Base-by-base conservation (phyloP, 2,888 invertebrate genomes). In the Meiosimyza platycephala region DNA sequence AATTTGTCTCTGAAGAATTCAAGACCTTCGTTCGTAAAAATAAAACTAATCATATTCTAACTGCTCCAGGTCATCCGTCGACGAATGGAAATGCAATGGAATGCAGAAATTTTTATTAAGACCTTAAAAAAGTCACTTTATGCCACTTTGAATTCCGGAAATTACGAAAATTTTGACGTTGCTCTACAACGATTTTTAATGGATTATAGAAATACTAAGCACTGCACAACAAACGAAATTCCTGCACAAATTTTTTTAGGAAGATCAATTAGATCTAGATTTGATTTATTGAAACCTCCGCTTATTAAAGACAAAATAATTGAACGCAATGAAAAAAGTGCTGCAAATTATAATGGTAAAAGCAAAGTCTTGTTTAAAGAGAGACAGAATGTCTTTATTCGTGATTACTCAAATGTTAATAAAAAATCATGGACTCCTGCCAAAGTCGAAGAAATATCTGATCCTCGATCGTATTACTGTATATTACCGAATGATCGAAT, bases 1-100 rank as follows among this genome's bases (percentile, higher is more conserved):
- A 75, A 68, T 76, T 76, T 18, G 73, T 73, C 18, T 76, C 73
- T 16, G 67, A 68, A 28, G 72, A 75, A 22, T 22, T 22, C 3
- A 22, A 22, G 3, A 22, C 22, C 22, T 22, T 22, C 22, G 3
- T 22, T 22, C 22, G 22, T 22, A 3, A 22, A 22, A 22, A 22
- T 22, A 22, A 22, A 22, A 22, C 3, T 22, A 22, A 22, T 22
- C 22, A 22, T 22, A 3, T 22, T 22, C 22, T 22, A 22, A 22
- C 22, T 22, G 22, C 22, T 22, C 22, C 22, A 2, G 22, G 22
- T 22, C 22, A 22, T 22, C 3, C 22, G 22, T 22, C 22, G 22
- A 22, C 22, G 2, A 22, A 22, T 22, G 22, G 22, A 22, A n/a
- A n/a, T n/a, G n/a, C n/a, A n/a, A n/a, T n/a, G n/a, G n/a, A 1